These are phyloP conservation scores for Zeus faber DNA, from an alignment of 2,113 vertebrate species.

Conservation along the genomic window DNA sequence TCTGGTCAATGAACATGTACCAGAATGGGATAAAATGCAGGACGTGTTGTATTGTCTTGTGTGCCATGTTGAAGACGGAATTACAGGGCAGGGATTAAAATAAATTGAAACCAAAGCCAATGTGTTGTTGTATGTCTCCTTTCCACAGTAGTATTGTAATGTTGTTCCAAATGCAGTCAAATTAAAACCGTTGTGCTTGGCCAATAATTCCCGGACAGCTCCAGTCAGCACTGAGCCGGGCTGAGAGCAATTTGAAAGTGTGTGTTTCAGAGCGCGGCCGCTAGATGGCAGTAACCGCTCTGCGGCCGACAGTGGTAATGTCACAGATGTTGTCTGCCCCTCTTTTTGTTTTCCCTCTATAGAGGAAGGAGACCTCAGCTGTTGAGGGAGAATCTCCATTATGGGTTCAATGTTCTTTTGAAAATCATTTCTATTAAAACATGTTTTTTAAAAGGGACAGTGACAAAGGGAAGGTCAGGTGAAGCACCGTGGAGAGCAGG, in stretches of 20 bases:
- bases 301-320: conserved; percentile 43
- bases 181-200: background rate
- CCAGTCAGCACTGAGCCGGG: conserved; percentile 8
- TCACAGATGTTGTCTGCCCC: conserved; percentile 79
- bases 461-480: conserved; percentile 81
- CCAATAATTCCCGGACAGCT: background rate
- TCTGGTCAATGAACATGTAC: conserved; percentile 10
- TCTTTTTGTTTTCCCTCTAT: conserved; percentile 73
- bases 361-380: conserved; percentile 80
- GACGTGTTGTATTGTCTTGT: conserved; percentile 13
- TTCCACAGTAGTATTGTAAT: background rate
- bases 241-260: conserved; percentile 15
- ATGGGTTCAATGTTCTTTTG: conserved; percentile 82
- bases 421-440: conserved; percentile 84
- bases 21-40: conserved; percentile 10
- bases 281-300: conserved; percentile 61
- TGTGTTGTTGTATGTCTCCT: background rate
- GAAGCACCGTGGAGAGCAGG: conserved; percentile 67
- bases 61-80: background rate
- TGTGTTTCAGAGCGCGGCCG: conserved; percentile 42
- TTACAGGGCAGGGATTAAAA: background rate
- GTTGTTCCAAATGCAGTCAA: too few species aligned
- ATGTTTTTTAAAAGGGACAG: conserved; percentile 75
- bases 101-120: background rate
- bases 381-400: conserved; percentile 81